Evolutionary conservation across 2,113 vertebrate species (phyloP), one percentile per base, ranked within the genome.

Genomic region (Porphyrio hochstetteri): DNA sequence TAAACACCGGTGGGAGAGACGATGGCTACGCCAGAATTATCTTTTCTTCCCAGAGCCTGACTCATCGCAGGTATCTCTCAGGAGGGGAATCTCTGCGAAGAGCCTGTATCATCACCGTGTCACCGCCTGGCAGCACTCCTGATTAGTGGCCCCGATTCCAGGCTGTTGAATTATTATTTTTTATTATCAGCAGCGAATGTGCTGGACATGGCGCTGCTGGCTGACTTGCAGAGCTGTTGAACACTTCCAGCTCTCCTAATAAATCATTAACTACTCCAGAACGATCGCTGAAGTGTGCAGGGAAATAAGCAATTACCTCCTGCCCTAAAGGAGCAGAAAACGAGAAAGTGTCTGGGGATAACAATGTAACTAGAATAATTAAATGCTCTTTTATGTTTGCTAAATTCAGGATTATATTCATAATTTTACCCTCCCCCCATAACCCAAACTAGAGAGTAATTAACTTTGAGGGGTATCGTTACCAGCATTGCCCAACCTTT

Each of bases 231-330:
- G 56, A 71, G 83, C 5, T 3, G 48, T 53, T 42, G 83, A 91
- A 40, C 44, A 11, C 38, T 95, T 57, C 74, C 88, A 89, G 83
- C 65, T 87, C 56, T 92, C 67, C 75, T 92, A 89, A 92, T 92
- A 87, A 92, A 84, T 95, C 89, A 79, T 93, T 95, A 97, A 86
- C 93, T 85, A 16, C 92, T 95, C 91, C 87, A 89, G 81, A 94
- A 42, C 5, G 3, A 28, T 23, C 63, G 13, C 72, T 76, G 91
- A 92, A 94, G 80, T 86, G 81, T 82, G 10, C 67, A 42, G 92
- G 94, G 91, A 94, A 95, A 92, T 81, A 92, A 92, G 81, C 77
- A 94, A 97, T 96, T 96, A 95, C 92, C 61, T 93, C 79, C 35
- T 91, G 91, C 91, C 95, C 95, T 96, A 25, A 50, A 95, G 95